A percentile compares a stretch with the other conserved stretches of the same genome.
phyloP scores from a whole-genome alignment of 2,797 vertebrate species.

The Poecilia picta region DNA sequence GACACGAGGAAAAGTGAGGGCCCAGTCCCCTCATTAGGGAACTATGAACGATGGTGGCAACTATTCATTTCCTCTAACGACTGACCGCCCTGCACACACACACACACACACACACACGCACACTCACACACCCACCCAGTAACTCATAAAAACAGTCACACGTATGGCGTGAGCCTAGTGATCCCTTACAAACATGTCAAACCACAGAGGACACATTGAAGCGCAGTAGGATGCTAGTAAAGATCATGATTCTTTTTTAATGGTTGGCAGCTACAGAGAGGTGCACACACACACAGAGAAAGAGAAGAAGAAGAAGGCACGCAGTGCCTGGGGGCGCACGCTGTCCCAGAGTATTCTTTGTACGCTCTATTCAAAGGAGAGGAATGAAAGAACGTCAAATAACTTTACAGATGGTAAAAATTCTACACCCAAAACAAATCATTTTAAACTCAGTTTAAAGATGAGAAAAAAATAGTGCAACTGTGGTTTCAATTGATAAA shows the following conservation, averaged over 20 bases:
- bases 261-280: slow-evolving; percentile 28
- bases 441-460: neutral
- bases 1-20: slow-evolving; percentile 50
- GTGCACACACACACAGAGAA: neutral
- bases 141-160: slow-evolving; percentile 38
- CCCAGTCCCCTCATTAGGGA: slow-evolving; percentile 72
- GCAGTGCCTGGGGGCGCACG: slow-evolving; percentile 18
- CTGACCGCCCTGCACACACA: slow-evolving; percentile 14
- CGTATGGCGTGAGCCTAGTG: slow-evolving; percentile 28
- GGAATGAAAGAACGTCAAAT: slow-evolving; percentile 1
- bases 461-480: neutral
- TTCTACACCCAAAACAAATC: neutral
- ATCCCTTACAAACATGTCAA: slow-evolving; percentile 47
- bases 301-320: slow-evolving; percentile 33
- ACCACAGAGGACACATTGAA: slow-evolving; percentile 54
- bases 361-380: slow-evolving; percentile 15
- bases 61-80: slow-evolving; percentile 72
- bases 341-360: slow-evolving; percentile 9
- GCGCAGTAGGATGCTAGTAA: slow-evolving; percentile 28
- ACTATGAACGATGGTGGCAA: slow-evolving; percentile 60
- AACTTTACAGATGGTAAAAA: neutral
- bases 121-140: slow-evolving; percentile 7
- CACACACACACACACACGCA: slow-evolving; percentile 16
- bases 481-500: neutral
- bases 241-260: slow-evolving; percentile 54